Evolutionary conservation across 2,888 invertebrate genomes (phyloP).

Genomic region (Scrobipalpa costella): DNA sequence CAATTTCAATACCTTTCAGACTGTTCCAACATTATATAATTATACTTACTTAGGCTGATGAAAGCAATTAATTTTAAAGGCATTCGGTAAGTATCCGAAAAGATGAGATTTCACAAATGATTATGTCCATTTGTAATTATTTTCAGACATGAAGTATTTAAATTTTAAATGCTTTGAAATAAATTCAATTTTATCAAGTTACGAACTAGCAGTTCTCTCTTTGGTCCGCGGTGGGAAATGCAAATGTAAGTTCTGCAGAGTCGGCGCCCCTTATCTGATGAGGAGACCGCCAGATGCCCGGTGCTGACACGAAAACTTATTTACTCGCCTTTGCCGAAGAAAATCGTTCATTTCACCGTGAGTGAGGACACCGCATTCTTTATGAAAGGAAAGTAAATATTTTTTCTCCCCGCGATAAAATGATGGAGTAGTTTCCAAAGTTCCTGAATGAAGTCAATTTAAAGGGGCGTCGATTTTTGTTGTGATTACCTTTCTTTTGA

Average conservation of each 20-base stretch:
- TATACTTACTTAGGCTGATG: not conserved
- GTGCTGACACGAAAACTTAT: conserved; percentile 48
- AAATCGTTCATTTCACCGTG: conserved; percentile 41
- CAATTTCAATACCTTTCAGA: not conserved
- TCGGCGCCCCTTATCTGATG: conserved; percentile 50
- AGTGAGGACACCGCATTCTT: conserved; percentile 24
- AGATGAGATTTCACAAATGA: conserved; percentile 5
- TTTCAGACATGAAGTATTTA: not conserved
- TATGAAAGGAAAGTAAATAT: conserved; percentile 41
- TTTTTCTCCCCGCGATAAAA: conserved; percentile 39
- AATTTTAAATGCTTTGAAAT: conserved; percentile 19
- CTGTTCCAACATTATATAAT: not conserved
- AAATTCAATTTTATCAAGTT: conserved; percentile 23
- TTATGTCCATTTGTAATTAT: not conserved
- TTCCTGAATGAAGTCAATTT: conserved; percentile 32
- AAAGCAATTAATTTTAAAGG: conserved; percentile 10
- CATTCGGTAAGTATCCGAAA: conserved; percentile 11
- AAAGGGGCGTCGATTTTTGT: conserved; percentile 35
- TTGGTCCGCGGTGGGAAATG: conserved; percentile 29
- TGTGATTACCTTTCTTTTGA: conserved; percentile 48
- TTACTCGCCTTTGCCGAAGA: conserved; percentile 43
- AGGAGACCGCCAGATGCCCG: conserved; percentile 38
- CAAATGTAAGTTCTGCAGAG: conserved; percentile 33
- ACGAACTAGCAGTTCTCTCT: conserved; percentile 14
- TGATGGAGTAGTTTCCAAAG: conserved; percentile 34